phyloP scores from a whole-genome alignment of 2,888 invertebrate genomes.

The Phasia obesa region DNA sequence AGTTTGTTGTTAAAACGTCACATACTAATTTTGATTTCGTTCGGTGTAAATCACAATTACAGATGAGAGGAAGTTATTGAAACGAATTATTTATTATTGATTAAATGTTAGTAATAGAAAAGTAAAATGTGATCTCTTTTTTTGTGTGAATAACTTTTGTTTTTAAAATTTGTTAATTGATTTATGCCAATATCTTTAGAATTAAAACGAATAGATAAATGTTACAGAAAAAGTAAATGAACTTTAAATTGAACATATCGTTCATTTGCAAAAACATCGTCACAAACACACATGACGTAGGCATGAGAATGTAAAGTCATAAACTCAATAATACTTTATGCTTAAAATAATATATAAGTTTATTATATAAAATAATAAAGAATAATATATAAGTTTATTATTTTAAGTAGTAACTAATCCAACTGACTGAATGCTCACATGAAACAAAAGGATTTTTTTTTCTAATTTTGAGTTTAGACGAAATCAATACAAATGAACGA shows the following conservation, averaged over 20 bases:
- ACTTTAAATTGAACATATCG: neutral
- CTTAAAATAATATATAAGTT: too few species aligned
- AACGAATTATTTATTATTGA: conserved; percentile 37
- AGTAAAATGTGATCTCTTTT: neutral
- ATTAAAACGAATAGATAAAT: neutral
- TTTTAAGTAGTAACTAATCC: too few species aligned
- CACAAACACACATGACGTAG: too few species aligned
- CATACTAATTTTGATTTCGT: conserved; percentile 52
- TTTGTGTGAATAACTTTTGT: conserved; percentile 14
- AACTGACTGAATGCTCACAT: too few species aligned
- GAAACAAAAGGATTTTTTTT: too few species aligned
- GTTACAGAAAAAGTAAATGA: neutral
- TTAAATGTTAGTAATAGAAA: conserved; percentile 19
- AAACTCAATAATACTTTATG: too few species aligned
- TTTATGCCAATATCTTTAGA: conserved; percentile 1
- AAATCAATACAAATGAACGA: neutral
- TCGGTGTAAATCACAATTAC: conserved; percentile 64
- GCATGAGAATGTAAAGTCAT: too few species aligned
- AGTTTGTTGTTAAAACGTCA: conserved; percentile 66
- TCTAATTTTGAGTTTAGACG: too few species aligned
- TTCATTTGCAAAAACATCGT: neutral
- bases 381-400: too few species aligned
- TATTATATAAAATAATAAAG: too few species aligned
- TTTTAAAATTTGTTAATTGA: conserved; percentile 10
- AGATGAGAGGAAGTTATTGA: conserved; percentile 71